These are phyloP conservation scores for Matsumyia berberina DNA, from an alignment of 2,888 invertebrate genomes.

Conservation along the genomic window DNA sequence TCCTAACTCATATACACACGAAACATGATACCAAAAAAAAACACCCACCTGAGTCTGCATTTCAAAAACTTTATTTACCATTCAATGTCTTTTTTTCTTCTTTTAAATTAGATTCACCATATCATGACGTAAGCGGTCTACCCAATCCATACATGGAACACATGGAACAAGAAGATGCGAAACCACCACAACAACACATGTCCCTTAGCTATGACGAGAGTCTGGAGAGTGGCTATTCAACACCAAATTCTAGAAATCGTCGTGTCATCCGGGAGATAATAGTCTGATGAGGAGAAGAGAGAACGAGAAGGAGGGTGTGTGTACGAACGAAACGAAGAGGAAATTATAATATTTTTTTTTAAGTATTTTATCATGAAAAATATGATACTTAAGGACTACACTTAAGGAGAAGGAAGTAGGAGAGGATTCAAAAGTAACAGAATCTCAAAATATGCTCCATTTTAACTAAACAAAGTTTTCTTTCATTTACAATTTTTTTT, in stretches of 20 bases:
- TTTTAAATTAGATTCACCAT: constrained; percentile 90
- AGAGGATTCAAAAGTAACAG: background rate
- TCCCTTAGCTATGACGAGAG: constrained; percentile 97
- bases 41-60: background rate
- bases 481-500: constrained; percentile 3
- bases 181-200: constrained; percentile 91
- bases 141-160: constrained; percentile 94
- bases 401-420: background rate
- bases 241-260: constrained; percentile 95
- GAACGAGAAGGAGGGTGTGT: background rate
- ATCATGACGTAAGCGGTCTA: constrained; percentile 96
- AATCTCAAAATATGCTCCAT: constrained; percentile 18
- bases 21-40: constrained; percentile 8
- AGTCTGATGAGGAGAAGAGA: constrained; percentile 85
- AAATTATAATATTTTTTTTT: background rate
- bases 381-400: background rate
- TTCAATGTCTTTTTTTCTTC: constrained; percentile 48
- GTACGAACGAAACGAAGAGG: constrained; percentile 44
- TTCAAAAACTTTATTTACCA: constrained; percentile 36
- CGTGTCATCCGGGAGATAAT: constrained; percentile 97
- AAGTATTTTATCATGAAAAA: constrained; percentile 4
- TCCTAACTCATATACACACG: constrained; percentile 27
- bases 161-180: constrained; percentile 89
- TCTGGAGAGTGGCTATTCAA: constrained; percentile 96
- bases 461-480: background rate